Evolutionary conservation across 1,140 invertebrate genomes (phyloP).

Genomic region (Musca domestica): DNA sequence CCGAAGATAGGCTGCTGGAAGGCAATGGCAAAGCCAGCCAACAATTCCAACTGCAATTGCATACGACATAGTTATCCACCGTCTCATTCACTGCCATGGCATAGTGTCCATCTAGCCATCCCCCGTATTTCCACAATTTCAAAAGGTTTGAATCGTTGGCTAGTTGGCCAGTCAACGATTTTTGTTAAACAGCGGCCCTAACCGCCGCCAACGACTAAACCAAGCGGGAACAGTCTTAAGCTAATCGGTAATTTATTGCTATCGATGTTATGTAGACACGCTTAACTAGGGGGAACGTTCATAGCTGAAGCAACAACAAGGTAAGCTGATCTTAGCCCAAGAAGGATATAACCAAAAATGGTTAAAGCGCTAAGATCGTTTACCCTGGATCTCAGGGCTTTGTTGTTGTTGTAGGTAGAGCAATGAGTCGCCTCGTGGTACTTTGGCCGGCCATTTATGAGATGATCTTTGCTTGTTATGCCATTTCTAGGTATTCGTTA

Average conservation of each 20-base stretch:
- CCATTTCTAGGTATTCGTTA: conserved; percentile 11
- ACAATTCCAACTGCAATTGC: background rate
- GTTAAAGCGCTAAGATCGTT: background rate
- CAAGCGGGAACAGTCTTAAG: conserved; percentile 13
- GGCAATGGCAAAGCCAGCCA: background rate
- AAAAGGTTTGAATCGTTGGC: background rate
- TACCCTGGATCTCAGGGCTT: background rate
- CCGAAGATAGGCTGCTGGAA: background rate
- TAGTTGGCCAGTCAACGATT: background rate
- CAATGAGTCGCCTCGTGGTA: background rate
- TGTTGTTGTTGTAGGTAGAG: background rate
- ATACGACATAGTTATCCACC: background rate
- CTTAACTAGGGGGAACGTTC: conserved; percentile 6
- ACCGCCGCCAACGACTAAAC: too few relatives aligned
- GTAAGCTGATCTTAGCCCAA: too few relatives aligned
- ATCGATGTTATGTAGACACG: conserved; percentile 22
- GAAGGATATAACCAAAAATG: too few relatives aligned
- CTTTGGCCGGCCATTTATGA: conserved; percentile 6
- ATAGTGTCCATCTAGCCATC: background rate
- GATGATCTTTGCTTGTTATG: conserved; percentile 14
- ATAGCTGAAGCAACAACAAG: too few relatives aligned
- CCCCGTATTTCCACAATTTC: too few relatives aligned
- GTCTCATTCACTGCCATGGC: background rate
- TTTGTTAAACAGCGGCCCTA: too few relatives aligned
- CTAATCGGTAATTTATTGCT: conserved; percentile 26